Conservation (phyloP, 2,113 vertebrate species). For the Ondatra zibethicus region DNA sequence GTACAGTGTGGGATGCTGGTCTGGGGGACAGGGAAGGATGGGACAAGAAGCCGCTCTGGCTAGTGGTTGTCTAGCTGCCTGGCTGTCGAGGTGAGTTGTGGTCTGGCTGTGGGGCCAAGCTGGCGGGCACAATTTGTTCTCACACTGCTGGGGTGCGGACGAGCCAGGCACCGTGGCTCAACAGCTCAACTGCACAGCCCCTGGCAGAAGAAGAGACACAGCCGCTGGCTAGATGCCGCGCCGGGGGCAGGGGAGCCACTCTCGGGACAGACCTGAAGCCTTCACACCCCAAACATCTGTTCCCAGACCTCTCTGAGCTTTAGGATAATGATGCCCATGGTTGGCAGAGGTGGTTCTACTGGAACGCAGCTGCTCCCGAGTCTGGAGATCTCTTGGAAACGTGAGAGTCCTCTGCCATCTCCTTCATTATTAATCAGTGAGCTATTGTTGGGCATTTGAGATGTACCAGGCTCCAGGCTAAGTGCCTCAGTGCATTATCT, state of each 20-base stretch:
- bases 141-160: constrained; percentile 40
- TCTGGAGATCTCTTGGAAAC: neutral
- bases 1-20: neutral
- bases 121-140: constrained; percentile 80
- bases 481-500: constrained; percentile 14
- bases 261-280: neutral
- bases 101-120: constrained; percentile 56
- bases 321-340: neutral
- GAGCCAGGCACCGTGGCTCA: neutral
- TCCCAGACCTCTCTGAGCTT: constrained; percentile 13
- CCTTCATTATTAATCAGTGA: neutral
- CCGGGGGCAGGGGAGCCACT: neutral
- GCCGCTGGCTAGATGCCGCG: neutral
- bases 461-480: neutral
- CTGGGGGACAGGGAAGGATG: constrained; percentile 40
- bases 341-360: neutral
- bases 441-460: constrained; percentile 8
- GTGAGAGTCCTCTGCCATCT: neutral
- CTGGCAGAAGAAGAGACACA: constrained; percentile 46
- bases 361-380: neutral
- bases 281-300: neutral
- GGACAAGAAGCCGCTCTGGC: constrained; percentile 39
- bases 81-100: constrained; percentile 78
- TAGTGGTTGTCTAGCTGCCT: neutral
- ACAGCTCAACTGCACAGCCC: constrained; percentile 23